Evolutionary conservation across 2,797 vertebrate species (phyloP).

Genomic region (Ambastaia sidthimunki): DNA sequence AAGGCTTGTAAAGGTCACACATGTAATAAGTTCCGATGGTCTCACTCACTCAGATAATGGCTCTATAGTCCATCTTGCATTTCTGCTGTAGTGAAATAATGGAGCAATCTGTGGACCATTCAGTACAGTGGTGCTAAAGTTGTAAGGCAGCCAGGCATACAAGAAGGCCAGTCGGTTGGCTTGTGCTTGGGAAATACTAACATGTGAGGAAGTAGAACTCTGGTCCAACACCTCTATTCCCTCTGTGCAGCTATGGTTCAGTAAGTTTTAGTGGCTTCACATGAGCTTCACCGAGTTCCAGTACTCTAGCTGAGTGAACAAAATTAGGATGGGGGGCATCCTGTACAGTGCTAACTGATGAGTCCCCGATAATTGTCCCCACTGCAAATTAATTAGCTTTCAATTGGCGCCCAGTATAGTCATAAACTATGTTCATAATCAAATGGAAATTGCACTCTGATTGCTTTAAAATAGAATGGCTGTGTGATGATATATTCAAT

Average conservation of each 20-base stretch:
- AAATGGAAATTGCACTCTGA: constrained; percentile 60
- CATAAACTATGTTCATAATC: constrained; percentile 62
- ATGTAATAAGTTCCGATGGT: constrained; percentile 87
- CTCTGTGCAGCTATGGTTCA: constrained; percentile 65
- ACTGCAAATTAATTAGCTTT: constrained; percentile 60
- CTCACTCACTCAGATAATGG: constrained; percentile 84
- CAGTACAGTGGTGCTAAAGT: constrained; percentile 78
- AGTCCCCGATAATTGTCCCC: constrained; percentile 56
- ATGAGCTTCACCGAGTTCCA: constrained; percentile 64
- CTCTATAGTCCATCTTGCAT: constrained; percentile 84
- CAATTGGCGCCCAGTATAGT: constrained; percentile 58
- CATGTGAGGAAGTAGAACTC: constrained; percentile 56
- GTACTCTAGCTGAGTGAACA: constrained; percentile 60
- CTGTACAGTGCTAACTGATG: constrained; percentile 44
- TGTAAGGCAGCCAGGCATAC: constrained; percentile 56
- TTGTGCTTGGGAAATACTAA: constrained; percentile 74
- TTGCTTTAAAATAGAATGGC: constrained; percentile 61
- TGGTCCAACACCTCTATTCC: constrained; percentile 56
- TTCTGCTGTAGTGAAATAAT: constrained; percentile 86
- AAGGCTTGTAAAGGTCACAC: constrained; percentile 88
- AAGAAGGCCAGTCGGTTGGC: constrained; percentile 74
- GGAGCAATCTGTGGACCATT: constrained; percentile 87
- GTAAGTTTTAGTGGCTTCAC: constrained; percentile 68
- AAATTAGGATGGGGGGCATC: constrained; percentile 61
- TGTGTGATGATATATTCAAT: constrained; percentile 60